A percentile compares a stretch with the other conserved stretches of the same genome.
Evolutionary conservation across 2,797 vertebrate genomes (phyloP).

Genomic region (Holocentrus rufus): DNA sequence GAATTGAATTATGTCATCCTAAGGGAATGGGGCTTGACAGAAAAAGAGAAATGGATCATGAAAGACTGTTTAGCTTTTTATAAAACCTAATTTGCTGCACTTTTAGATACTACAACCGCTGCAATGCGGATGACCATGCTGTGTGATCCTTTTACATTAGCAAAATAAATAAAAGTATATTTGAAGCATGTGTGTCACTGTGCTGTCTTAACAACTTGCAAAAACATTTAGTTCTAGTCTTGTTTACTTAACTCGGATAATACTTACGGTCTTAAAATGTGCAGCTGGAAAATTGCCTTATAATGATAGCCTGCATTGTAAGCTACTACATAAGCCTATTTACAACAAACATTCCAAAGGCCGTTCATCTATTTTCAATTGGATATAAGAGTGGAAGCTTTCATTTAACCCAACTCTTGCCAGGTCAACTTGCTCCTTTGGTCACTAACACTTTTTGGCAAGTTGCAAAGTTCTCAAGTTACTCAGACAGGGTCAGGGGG

Average conservation of each 20-base stretch:
- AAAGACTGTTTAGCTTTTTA: constrained; percentile 65
- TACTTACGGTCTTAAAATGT: constrained; percentile 29
- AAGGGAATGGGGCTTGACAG: constrained; percentile 46
- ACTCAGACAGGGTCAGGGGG: constrained; percentile 34
- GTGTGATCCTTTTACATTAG: constrained; percentile 50
- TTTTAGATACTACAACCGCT: constrained; percentile 55
- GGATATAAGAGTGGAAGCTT: constrained; percentile 13
- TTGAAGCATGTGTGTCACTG: constrained; percentile 38
- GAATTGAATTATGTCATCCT: constrained; percentile 70
- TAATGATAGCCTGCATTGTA: not conserved
- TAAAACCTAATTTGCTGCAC: constrained; percentile 65
- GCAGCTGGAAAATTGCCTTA: constrained; percentile 13
- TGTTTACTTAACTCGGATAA: constrained; percentile 34
- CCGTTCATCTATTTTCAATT: constrained; percentile 12
- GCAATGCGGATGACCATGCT: constrained; percentile 51
- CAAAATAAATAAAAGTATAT: constrained; percentile 56
- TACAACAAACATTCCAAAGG: not conserved
- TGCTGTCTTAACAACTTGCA: constrained; percentile 28
- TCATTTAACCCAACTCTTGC: constrained; percentile 16
- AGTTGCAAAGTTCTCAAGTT: constrained; percentile 36
- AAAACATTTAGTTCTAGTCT: constrained; percentile 27
- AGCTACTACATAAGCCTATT: constrained; percentile 3
- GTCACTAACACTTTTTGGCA: constrained; percentile 19
- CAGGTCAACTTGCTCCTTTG: constrained; percentile 12
- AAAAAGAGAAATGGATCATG: constrained; percentile 64